Percentiles rank a stretch among this genome's conserved stretches.
Conservation (phyloP, 2,888 invertebrate species). For the Drosophila multiciliata region DNA sequence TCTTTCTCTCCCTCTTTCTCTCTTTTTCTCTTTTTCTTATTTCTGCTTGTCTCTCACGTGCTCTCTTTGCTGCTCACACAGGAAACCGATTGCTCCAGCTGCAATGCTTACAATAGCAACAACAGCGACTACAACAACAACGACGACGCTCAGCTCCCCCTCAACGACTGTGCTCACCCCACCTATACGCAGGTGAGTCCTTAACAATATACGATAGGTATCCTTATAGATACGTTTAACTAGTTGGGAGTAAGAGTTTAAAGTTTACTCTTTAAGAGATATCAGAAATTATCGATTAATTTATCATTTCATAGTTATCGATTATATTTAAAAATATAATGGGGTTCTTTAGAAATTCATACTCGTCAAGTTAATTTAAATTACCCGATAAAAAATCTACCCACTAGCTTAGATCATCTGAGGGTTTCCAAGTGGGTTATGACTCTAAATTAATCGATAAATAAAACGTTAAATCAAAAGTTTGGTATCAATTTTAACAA, state of each 20-base stretch:
- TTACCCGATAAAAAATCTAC: background rate
- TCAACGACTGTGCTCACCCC: conserved; percentile 80
- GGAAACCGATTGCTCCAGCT: conserved; percentile 83
- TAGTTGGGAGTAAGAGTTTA: background rate
- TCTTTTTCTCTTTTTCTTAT: background rate
- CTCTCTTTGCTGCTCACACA: conserved; percentile 44
- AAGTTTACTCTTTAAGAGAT: too few species aligned
- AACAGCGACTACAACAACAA: conserved; percentile 57
- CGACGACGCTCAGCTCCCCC: conserved; percentile 67
- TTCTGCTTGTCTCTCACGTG: background rate
- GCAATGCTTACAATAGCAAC: conserved; percentile 67
- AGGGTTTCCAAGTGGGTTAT: background rate
- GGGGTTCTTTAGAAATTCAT: background rate
- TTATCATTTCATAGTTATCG: background rate
- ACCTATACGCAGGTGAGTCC: conserved; percentile 86
- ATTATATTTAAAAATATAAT: background rate
- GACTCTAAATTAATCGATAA: background rate
- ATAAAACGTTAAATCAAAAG: background rate
- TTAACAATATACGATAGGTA: background rate
- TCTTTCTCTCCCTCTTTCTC: conserved; percentile 23
- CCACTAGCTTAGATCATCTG: background rate
- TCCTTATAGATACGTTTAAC: background rate
- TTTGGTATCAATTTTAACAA: conserved; percentile 21
- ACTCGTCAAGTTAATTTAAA: background rate
- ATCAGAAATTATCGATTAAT: background rate